Evolutionary conservation across 2,797 vertebrate genomes (phyloP), one percentile per base, ranked within the genome.

Genomic region (Catamblyrhynchus diadema): DNA sequence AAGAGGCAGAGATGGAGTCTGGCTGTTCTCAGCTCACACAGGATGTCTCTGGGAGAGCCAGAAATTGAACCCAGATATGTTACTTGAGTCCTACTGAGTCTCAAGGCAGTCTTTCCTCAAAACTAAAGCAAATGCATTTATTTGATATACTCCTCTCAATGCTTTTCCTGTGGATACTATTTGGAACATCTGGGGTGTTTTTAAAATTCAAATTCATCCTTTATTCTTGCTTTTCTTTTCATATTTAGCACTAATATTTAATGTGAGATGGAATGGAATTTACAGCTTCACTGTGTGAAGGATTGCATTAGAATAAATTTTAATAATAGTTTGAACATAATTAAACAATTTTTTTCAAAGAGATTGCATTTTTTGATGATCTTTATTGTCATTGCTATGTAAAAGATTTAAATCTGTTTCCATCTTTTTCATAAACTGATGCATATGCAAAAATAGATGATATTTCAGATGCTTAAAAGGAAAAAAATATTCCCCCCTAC

Each of bases 351-450:
- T 35, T 41, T 85, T 92, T 90, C 50, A 61, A 84, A 95, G 73
- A 86, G 65, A 94, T 90, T 73, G 45, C 25, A 41, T 59, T 85
- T 85, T 44, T 65, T 83, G 72, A 93, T 95, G 83, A 80, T 86
- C 65, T 88, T 82, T 87, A 35, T 84, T 92, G 81, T 45, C 25
- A 42, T 47, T 91, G 18, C 25, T 87, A 2, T 39, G 13, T 91
- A 56, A 81, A 91, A 87, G 35, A 56, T 85, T 73, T 81, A 44
- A 69, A 67, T 94, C 37, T 86, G 15, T 81, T 84, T 92, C 60
- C 23, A 27, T 71, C 19, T 81, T 92, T 71, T 88, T 88, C 25
- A 62, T 65, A 69, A 90, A 69, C 54, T 42, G 35, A 61, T 81
- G 35, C 47, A 44, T 85, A 51, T 69, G 61, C 67, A 93, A 50